Base-by-base conservation (phyloP, 2,797 vertebrate genomes). In the Smutsia gigantea region DNA sequence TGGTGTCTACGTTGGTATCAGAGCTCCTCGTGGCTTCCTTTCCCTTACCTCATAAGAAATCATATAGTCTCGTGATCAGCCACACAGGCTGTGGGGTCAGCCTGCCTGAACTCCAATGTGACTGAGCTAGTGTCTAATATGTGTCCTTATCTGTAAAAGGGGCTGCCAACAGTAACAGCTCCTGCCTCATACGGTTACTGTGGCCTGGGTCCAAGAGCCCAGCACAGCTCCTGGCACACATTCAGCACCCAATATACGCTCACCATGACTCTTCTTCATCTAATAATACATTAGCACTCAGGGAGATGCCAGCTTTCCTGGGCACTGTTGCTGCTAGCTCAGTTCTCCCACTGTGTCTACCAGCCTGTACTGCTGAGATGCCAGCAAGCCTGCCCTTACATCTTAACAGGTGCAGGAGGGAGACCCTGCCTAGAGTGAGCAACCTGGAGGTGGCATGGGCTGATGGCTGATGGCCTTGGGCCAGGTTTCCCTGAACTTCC, bases 91-190 rank as follows among this genome's bases (percentile, higher is more conserved):
- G 37, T 25, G 3, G 42, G 75, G 61, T 4, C 11, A n/a, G 7
- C 25, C 46, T 49, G 10, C 27, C 42, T 55, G 31, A 29, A 42
- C 55, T 51, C 75, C 17, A 15, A 46, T 6, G 8, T 29, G 39
- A 75, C 74, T 9, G 6, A 59, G 18, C 13, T 18, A 31, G 4
- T 15, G 4, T 53, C 59, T 53, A 37, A 90, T 5, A 6, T 1
- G 3, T 34, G 42, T 68, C 21, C 7, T 82, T 51, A 21, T 59
- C 46, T 64, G 31, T 19, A n/a, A 46, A 18, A 49, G 42, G n/a
- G 3, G 34, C 39, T 4, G 21, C 7, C 23, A 42, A 25, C 4
- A 49, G 29, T 66, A 27, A 53, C 0, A 25, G 46, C 4, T 1
- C 18, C 31, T 21, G 17, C 37, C n/a, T 31, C 37, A 39, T 6